Evolutionary conservation across 2,888 invertebrate genomes (phyloP).

Genomic region (Disparrhopalites patrizii): DNA sequence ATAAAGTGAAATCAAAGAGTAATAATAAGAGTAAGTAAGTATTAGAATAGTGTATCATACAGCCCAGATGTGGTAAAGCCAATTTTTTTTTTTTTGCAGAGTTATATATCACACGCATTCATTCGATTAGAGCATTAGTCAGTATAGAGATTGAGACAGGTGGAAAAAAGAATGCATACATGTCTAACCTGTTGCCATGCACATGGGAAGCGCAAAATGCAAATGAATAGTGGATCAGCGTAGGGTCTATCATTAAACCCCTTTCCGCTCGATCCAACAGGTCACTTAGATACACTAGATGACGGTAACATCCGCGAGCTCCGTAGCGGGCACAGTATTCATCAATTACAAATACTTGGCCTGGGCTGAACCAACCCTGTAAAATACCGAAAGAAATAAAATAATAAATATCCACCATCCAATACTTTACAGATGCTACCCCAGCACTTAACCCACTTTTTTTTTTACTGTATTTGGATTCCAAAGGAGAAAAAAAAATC

Average conservation of each 20-base stretch:
- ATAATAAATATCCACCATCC: background rate
- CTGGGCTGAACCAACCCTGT: slow-evolving; percentile 99
- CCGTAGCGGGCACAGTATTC: slow-evolving; percentile 98
- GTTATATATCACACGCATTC: slow-evolving; percentile 26
- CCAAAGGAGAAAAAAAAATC: too few relatives aligned
- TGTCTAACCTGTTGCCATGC: slow-evolving; percentile 88
- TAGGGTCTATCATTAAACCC: slow-evolving; percentile 94
- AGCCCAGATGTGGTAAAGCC: slow-evolving; percentile 28
- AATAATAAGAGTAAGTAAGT: slow-evolving; percentile 7
- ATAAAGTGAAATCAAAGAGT: slow-evolving; percentile 4
- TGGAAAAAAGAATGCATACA: slow-evolving; percentile 41
- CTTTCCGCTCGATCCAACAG: slow-evolving; percentile 92
- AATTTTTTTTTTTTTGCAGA: slow-evolving; percentile 22
- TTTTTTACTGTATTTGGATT: too few relatives aligned
- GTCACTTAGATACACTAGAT: slow-evolving; percentile 92
- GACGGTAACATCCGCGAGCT: slow-evolving; percentile 93
- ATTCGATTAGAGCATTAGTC: slow-evolving; percentile 32
- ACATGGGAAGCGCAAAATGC: slow-evolving; percentile 99
- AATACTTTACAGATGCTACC: background rate
- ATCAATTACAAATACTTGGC: slow-evolving; percentile 96
- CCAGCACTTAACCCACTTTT: too few relatives aligned
- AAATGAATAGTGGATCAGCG: slow-evolving; percentile 97
- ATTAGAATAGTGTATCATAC: slow-evolving; percentile 22
- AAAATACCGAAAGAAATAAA: slow-evolving; percentile 44
- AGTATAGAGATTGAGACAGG: slow-evolving; percentile 26